A percentile compares a stretch with the other conserved stretches of the same genome.
phyloP scores from a whole-genome alignment of 2,888 invertebrate species.

The Holacanthella duospinosa region DNA sequence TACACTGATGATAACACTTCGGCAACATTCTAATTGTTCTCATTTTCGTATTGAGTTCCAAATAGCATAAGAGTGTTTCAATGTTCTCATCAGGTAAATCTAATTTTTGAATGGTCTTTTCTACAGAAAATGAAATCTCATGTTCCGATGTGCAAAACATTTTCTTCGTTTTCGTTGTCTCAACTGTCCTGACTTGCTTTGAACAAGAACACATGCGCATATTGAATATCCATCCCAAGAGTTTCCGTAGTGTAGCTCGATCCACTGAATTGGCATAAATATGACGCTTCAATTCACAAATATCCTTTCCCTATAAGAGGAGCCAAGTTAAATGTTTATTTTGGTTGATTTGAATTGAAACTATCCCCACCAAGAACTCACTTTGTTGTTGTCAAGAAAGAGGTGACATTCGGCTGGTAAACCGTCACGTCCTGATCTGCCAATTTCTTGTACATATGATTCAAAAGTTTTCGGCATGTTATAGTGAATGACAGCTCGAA shows the following conservation, averaged over 20 bases:
- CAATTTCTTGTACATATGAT: slow-evolving; percentile 86
- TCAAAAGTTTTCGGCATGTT: slow-evolving; percentile 81
- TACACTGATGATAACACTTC: slow-evolving; percentile 69
- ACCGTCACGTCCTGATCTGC: slow-evolving; percentile 82
- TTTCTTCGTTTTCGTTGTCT: slow-evolving; percentile 19
- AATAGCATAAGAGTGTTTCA: slow-evolving; percentile 77
- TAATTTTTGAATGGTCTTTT: slow-evolving; percentile 62
- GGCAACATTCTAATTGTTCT: slow-evolving; percentile 69
- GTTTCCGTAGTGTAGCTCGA: slow-evolving; percentile 67
- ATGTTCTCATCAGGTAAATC: slow-evolving; percentile 86
- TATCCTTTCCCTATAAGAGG: slow-evolving; percentile 55
- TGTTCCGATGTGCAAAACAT: slow-evolving; percentile 50
- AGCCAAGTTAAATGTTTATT: no score
- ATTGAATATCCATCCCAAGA: slow-evolving; percentile 71
- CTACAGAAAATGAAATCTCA: slow-evolving; percentile 77
- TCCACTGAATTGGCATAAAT: slow-evolving; percentile 81
- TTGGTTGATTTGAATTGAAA: no score
- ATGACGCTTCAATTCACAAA: slow-evolving; percentile 74
- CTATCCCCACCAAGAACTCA: no score
- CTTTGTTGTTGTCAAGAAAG: slow-evolving; percentile 58
- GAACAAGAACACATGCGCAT: slow-evolving; percentile 68
- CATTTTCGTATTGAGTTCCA: slow-evolving; percentile 64
- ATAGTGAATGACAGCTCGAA: slow-evolving; percentile 89
- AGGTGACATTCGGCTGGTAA: slow-evolving; percentile 72
- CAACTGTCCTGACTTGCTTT: no score